Conservation (phyloP, 2,113 vertebrate species). For the Astur gentilis region DNA sequence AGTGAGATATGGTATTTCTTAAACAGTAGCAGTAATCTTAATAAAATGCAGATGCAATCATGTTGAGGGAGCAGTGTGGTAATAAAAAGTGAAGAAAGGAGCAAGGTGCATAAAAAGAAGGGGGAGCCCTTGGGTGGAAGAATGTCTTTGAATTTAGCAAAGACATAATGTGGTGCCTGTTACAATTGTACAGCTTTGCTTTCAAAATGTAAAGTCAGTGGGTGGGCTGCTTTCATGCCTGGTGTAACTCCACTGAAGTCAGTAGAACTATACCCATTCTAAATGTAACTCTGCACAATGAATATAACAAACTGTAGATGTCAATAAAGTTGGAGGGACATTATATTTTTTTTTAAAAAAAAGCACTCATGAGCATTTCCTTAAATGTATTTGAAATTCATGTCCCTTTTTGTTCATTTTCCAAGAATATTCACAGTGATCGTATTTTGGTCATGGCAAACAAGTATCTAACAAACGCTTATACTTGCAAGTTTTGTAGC, state of each 20-base stretch:
- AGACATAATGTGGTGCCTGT: neutral
- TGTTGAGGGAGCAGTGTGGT: neutral
- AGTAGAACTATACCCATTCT: neutral
- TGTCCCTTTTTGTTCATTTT: neutral
- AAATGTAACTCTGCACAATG: neutral
- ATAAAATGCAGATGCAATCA: constrained; percentile 41
- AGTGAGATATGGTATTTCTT: neutral
- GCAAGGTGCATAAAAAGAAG: constrained; percentile 7
- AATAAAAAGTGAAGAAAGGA: constrained; percentile 44
- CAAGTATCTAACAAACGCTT: neutral
- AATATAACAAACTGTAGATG: neutral
- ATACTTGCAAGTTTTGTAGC: neutral
- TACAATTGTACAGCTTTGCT: constrained; percentile 39
- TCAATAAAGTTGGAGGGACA: neutral
- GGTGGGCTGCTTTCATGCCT: constrained; percentile 25
- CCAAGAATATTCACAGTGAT: neutral
- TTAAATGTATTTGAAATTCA: neutral
- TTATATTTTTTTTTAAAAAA: neutral
- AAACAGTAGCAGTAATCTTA: constrained; percentile 24
- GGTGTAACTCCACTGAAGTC: neutral
- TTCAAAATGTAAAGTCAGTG: constrained; percentile 32
- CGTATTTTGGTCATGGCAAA: neutral
- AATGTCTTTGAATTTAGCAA: constrained; percentile 21
- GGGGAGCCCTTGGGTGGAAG: neutral
- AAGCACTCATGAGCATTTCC: neutral